A percentile compares a stretch with the other conserved stretches of the same genome.
These are phyloP conservation scores for Neotoma lepida DNA, from an alignment of 2,113 vertebrate species.

Conservation along the genomic window DNA sequence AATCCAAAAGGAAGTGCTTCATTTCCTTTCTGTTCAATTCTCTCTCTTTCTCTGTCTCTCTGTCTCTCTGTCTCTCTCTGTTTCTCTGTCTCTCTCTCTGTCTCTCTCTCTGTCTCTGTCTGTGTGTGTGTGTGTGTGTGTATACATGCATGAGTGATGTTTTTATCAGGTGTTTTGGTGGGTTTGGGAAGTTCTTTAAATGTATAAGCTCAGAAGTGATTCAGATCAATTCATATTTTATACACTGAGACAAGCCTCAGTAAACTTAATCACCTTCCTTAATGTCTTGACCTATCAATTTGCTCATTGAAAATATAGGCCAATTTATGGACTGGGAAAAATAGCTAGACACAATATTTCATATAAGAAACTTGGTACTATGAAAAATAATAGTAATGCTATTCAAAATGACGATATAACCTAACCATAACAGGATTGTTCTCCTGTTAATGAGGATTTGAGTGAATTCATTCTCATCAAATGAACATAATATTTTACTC, in stretches of 20 bases:
- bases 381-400: neutral
- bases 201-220: neutral
- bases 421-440: neutral
- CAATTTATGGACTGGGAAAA: neutral
- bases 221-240: neutral
- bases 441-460: neutral
- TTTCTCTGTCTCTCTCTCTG: no score
- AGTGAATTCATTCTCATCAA: neutral
- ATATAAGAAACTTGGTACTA: neutral
- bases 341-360: no score
- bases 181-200: neutral
- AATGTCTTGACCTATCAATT: neutral
- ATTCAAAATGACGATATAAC: neutral
- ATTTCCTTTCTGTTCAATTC: neutral
- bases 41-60: no score
- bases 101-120: no score
- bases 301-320: neutral
- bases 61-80: no score
- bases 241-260: neutral
- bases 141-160: neutral
- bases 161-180: neutral
- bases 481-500: neutral
- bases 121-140: neutral
- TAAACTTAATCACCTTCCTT: neutral
- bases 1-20: neutral